phyloP scores from a whole-genome alignment of 2,113 vertebrate genomes.

The Tyrannus savana region DNA sequence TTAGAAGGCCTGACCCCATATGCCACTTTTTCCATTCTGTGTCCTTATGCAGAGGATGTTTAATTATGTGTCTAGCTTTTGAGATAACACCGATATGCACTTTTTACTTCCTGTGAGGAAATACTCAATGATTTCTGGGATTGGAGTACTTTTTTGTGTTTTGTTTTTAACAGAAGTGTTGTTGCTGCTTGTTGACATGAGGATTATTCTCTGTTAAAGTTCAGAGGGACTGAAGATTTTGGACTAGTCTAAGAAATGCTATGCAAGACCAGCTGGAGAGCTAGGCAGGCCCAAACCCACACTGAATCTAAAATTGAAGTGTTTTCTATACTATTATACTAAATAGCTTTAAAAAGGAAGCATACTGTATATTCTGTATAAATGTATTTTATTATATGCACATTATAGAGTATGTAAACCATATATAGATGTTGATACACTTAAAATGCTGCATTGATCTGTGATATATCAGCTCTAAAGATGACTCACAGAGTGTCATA shows the following conservation, averaged over 20 bases:
- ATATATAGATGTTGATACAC: not conserved
- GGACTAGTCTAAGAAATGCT: not conserved
- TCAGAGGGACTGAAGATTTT: not conserved
- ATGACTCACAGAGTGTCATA: not conserved
- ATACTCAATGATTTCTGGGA: conserved; percentile 14
- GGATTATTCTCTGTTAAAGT: not conserved
- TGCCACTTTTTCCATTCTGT: not conserved
- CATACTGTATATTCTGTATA: not conserved
- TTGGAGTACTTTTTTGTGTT: not conserved
- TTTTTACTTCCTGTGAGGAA: conserved; percentile 44
- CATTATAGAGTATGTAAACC: not conserved
- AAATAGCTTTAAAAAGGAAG: not conserved
- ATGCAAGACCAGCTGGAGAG: not conserved
- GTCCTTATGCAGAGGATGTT: conserved; percentile 6
- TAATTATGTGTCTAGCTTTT: conserved; percentile 27
- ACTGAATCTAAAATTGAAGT: not conserved
- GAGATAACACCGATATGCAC: not conserved
- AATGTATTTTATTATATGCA: not conserved
- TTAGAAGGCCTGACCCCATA: not conserved
- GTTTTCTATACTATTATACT: not conserved
- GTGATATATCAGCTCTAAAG: not conserved
- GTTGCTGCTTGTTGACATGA: not conserved
- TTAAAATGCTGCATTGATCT: not conserved
- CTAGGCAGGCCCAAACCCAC: not conserved
- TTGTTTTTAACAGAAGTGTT: not conserved